phyloP scores from a whole-genome alignment of 2,797 vertebrate species.

The Pseudotriccus pelzelni region DNA sequence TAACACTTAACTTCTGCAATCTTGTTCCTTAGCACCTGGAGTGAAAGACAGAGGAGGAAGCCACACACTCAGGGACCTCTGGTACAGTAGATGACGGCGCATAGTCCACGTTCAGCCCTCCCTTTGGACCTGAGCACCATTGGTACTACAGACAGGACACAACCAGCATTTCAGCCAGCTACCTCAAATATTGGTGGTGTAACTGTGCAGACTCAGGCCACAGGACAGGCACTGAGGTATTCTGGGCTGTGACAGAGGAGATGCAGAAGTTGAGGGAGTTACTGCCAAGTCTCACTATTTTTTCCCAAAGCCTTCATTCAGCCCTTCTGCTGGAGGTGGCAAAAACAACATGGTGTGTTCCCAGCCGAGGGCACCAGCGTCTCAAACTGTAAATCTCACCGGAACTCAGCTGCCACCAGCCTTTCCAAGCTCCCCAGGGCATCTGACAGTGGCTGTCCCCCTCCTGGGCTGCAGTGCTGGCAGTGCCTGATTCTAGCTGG shows the following conservation, averaged over 20 bases:
- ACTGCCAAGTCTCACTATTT: background rate
- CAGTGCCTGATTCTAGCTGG: background rate
- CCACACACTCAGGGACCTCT: background rate
- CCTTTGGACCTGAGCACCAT: background rate
- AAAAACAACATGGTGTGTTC: accelerated
- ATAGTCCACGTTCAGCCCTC: accelerated
- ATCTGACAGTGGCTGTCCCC: accelerated
- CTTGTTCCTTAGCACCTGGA: background rate
- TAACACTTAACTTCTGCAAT: background rate
- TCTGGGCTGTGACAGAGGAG: background rate
- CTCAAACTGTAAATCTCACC: background rate
- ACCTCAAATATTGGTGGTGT: background rate
- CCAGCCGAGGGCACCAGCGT: background rate
- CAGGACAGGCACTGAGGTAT: accelerated
- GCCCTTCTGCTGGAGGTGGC: background rate
- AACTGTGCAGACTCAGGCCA: background rate
- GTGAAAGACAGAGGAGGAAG: background rate
- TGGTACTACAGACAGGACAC: background rate
- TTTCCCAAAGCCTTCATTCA: background rate
- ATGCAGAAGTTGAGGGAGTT: background rate
- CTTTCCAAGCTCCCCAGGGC: background rate
- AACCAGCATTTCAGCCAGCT: background rate
- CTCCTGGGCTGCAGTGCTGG: background rate
- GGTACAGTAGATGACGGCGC: background rate
- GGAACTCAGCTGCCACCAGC: background rate